Percentiles rank a stretch among this genome's conserved stretches.
Evolutionary conservation across 2,797 vertebrate species (phyloP).

Genomic region (Limosa lapponica): DNA sequence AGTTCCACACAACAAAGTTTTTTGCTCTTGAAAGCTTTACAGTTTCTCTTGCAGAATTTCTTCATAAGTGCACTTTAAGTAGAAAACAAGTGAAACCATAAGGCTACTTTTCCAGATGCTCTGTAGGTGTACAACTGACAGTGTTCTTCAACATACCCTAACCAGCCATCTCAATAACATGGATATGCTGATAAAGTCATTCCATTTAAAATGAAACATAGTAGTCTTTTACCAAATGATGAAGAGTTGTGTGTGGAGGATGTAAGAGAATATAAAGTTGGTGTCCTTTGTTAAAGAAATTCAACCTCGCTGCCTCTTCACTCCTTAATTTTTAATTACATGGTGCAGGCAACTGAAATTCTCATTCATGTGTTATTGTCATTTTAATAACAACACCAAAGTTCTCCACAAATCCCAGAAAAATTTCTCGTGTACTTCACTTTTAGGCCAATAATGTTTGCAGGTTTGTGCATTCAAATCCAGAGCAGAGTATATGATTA

Average conservation of each 20-base stretch:
- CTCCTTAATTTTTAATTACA: background rate
- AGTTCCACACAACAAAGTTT: background rate
- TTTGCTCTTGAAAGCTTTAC: background rate
- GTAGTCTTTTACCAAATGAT: background rate
- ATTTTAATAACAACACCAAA: background rate
- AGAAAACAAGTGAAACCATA: background rate
- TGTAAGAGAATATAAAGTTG: background rate
- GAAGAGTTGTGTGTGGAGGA: background rate
- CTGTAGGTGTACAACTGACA: background rate
- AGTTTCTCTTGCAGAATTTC: background rate
- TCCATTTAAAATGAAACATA: background rate
- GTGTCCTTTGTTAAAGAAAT: background rate
- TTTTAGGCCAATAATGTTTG: background rate
- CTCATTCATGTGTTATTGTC: background rate
- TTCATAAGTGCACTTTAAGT: background rate
- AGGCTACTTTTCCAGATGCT: background rate
- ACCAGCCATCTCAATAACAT: background rate
- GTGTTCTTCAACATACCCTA: background rate
- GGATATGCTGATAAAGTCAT: background rate
- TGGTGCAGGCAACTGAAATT: background rate
- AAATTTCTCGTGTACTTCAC: background rate
- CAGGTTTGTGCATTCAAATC: background rate
- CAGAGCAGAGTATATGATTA: background rate
- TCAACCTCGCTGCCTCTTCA: background rate
- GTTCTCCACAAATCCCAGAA: background rate